Conservation (phyloP, 2,797 vertebrate species). For the Myotis myotis region DNA sequence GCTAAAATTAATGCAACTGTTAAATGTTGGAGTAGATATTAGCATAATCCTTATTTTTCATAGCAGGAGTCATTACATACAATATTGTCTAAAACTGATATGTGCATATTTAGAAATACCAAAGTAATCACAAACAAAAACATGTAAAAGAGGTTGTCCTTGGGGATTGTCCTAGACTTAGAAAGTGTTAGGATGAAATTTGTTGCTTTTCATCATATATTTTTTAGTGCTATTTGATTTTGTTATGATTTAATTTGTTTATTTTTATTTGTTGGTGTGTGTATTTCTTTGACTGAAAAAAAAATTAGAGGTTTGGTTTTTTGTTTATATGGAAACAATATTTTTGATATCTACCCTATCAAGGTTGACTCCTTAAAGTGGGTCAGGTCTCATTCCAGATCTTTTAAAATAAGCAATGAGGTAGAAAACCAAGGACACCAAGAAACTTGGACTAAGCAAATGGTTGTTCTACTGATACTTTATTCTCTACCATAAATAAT, state of each 20-base stretch:
- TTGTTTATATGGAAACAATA: not conserved
- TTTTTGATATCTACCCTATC: not conserved
- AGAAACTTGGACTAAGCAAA: slow-evolving; percentile 42
- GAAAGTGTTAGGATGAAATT: not conserved
- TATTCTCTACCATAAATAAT: not conserved
- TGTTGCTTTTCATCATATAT: slow-evolving; percentile 30
- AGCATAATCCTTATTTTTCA: slow-evolving; percentile 20
- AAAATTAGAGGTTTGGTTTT: not conserved
- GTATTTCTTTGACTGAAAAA: not conserved
- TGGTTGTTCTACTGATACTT: not conserved
- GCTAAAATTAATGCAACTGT: slow-evolving; percentile 12
- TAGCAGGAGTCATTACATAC: not conserved
- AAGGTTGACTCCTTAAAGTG: slow-evolving; percentile 9
- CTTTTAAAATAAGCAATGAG: slow-evolving; percentile 21
- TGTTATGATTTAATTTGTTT: not conserved
- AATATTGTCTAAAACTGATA: not conserved
- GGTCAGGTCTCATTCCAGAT: not conserved
- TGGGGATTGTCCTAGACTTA: not conserved
- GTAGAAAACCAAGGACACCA: not conserved
- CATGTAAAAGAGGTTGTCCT: not conserved
- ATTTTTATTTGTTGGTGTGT: not conserved
- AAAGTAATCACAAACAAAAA: slow-evolving; percentile 15
- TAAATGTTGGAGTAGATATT: not conserved
- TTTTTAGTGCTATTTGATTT: not conserved
- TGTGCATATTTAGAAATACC: not conserved